Base-by-base conservation (phyloP, 92 coral and sea anemone genomes). In the Palythoa heliodiscus region DNA sequence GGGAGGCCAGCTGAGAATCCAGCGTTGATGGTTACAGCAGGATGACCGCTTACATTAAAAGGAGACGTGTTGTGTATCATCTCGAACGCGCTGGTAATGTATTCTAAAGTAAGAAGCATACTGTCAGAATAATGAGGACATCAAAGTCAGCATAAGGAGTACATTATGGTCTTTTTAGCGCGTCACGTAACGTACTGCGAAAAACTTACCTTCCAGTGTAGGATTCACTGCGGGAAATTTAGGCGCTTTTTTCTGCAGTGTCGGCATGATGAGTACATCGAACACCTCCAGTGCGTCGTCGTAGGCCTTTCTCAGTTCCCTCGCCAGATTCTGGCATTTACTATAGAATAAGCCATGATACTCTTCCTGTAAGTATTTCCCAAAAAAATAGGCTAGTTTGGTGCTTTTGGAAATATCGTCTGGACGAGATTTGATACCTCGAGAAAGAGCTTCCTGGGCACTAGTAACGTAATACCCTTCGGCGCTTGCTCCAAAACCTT, bases 1-100 rank as follows among this genome's bases (percentile, higher is more conserved):
- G 98, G 98, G 61, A 95, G 87, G 16, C 96, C 95, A 25, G 81
- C 84, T 22, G 90, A 93, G 70, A 90, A 81, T 1, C 98, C 98
- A 53, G 94, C 98, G 86, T 87, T 92, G 91, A 94, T 93, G 3
- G 98, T 69, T 84, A 95, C 64, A 5, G 98, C 92, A 38, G 98
- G 98, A 86, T 95, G 96, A 20, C 93, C 94, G 24, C 92, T 82
- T 57, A 92, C 91, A 50, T 93, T 40, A 57, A 89, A 93, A 19
- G 96, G 89, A 22, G 88, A 77, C 9, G 92, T 79, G 86, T 87
- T 93, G 38, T 22, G 0, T 8, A 52, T 39, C 16, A 70, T 53
- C 70, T 85, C 75, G 54, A 63, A 85, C 14, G 89, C 85, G 15
- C 37, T 68, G 14, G 67, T 63, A 5, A 77, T 39, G 83, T 86